Conservation (phyloP, 2,888 invertebrate genomes). For the Mactromeris polynyma region DNA sequence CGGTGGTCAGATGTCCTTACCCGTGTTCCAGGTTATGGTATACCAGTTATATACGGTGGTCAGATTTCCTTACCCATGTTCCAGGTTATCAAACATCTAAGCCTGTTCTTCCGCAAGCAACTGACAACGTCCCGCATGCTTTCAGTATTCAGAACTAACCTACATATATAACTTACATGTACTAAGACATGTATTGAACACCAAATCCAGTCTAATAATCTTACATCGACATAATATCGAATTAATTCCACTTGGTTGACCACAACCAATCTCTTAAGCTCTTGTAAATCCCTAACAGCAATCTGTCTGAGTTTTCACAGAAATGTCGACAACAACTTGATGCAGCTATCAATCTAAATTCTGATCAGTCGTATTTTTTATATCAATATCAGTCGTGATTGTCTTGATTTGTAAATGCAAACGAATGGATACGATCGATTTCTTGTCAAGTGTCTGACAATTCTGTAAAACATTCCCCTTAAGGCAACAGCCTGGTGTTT, state of each 20-base stretch:
- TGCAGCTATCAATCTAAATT: not conserved
- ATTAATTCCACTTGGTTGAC: not conserved
- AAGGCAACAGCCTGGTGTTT: conserved; percentile 1
- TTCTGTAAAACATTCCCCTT: conserved; percentile 4
- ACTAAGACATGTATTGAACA: no score
- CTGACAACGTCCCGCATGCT: no score
- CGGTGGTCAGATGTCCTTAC: no score
- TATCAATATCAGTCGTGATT: not conserved
- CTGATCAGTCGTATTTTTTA: not conserved
- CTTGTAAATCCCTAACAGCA: not conserved
- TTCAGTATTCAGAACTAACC: no score
- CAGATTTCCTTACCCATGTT: no score
- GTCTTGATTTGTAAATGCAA: not conserved
- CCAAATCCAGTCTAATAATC: no score
- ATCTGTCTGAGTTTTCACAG: not conserved
- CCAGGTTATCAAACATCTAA: no score
- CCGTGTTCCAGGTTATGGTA: no score
- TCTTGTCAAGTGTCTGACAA: not conserved
- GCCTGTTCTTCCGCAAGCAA: no score
- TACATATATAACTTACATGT: no score
- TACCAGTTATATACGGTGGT: no score
- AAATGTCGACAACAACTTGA: not conserved
- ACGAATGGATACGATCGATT: not conserved
- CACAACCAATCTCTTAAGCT: not conserved
- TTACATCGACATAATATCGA: no score